Evolutionary conservation across 2,113 vertebrate genomes (phyloP), one percentile per base, ranked within the genome.

Genomic region (Pontoporia blainvillei): DNA sequence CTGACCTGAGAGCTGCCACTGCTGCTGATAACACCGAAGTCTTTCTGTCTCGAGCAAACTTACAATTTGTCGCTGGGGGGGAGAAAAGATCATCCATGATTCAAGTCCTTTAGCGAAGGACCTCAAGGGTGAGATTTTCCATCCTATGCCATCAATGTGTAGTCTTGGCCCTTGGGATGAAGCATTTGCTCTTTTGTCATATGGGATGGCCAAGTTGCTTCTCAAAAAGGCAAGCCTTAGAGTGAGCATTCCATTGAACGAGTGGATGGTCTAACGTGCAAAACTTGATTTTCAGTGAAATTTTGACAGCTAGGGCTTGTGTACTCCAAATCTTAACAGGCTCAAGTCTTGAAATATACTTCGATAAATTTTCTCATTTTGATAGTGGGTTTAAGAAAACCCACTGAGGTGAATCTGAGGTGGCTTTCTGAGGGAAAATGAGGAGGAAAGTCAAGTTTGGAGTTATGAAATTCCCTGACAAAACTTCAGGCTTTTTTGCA

Each of bases 1-100:
- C 94, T 62, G 76, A 29, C 93, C 49, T 15, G 34, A 71, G 75
- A 96, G 71, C 75, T 12, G 20, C 72, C 20, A 1, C 92, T 0
- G 0, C 88, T 71, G 46, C 69, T 10, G 27, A 11, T 67, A 14
- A 14, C 61, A n/a, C 90, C 41, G 31, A 0, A 14, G 0, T 66
- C 92, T 66, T 90, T 44, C 84, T 92, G 91, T 95, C 95, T 83
- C 62, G 83, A 93, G 96, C 82, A 97, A 57, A 91, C 96, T 98
- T 91, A 94, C 94, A 94, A 91, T 97, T 41, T 41, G 76, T 97
- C 36, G 3, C 39, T 25, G 61, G n/a, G 29, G 39, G 36, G 34
- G 29, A 25, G 4, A 23, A 2, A 6, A 36, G 18, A 31, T 34
- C 54, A 94, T 29, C 49, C 41, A 1, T 79, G 81, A 89, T 97